Conservation (phyloP, 2,888 invertebrate species). For the Euzetes globulus region DNA sequence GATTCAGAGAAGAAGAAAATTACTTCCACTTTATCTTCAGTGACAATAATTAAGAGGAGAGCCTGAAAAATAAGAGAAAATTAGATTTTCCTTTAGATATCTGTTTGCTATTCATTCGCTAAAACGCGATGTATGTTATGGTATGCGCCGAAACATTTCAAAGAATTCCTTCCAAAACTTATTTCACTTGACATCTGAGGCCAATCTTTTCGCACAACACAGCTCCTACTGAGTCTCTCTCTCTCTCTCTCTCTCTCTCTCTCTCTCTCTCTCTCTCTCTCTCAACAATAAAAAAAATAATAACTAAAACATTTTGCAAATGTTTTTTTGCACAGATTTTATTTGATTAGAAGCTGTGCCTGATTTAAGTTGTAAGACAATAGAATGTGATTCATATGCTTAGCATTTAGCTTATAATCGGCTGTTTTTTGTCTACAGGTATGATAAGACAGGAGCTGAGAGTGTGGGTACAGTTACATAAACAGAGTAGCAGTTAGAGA, state of each 20-base stretch:
- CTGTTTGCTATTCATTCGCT: background rate
- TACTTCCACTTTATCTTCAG: background rate
- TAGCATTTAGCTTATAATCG: too few species aligned
- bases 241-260: conserved; percentile 8
- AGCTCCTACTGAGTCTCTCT: background rate
- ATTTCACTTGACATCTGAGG: background rate
- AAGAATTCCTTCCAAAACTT: background rate
- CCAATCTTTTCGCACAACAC: background rate
- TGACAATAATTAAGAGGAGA: conserved; percentile 7
- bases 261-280: background rate
- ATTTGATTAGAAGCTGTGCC: too few species aligned
- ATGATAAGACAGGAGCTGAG: background rate
- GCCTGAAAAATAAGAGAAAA: background rate
- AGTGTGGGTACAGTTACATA: background rate
- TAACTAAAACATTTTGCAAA: too few species aligned
- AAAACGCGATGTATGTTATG: background rate
- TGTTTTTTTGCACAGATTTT: too few species aligned
- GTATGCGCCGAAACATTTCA: background rate
- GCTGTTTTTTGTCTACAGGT: background rate
- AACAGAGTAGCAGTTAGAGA: background rate
- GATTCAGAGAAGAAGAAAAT: background rate
- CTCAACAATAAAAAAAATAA: too few species aligned
- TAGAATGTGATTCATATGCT: too few species aligned
- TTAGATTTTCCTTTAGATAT: background rate
- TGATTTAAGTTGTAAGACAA: too few species aligned